phyloP scores from a whole-genome alignment of 1,140 invertebrate species.

The Nasonia giraulti region DNA sequence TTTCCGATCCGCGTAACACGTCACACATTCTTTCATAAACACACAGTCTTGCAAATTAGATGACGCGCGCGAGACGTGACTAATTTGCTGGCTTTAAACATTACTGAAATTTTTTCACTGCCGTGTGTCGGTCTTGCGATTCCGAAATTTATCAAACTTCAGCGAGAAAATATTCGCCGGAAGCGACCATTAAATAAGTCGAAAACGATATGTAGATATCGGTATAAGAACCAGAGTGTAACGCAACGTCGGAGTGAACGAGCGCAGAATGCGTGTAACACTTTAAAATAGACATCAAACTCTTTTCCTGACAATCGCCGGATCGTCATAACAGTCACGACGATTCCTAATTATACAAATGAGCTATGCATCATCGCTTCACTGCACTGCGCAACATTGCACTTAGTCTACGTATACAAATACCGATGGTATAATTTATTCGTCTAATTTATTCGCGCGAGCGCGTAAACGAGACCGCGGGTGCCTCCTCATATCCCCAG shows the following conservation, averaged over 20 bases:
- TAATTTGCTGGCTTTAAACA: not conserved
- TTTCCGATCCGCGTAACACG: too few relatives aligned
- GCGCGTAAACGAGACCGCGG: not conserved
- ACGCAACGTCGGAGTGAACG: too few relatives aligned
- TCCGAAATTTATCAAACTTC: too few relatives aligned
- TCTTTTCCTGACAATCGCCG: not conserved
- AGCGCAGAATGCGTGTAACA: too few relatives aligned
- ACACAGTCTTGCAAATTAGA: too few relatives aligned
- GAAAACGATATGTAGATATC: too few relatives aligned
- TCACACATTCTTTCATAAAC: too few relatives aligned
- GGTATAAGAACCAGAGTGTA: too few relatives aligned
- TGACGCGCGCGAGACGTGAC: too few relatives aligned
- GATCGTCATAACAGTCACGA: not conserved
- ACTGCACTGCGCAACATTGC: not conserved
- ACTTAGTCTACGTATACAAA: not conserved
- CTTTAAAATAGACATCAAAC: not conserved
- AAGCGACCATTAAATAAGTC: too few relatives aligned
- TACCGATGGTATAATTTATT: not conserved
- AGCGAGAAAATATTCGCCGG: too few relatives aligned
- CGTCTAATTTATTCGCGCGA: not conserved
- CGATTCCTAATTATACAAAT: conserved; percentile 15
- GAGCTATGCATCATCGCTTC: not conserved
- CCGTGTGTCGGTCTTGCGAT: too few relatives aligned
- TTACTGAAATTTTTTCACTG: not conserved
- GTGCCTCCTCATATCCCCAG: not conserved